Evolutionary conservation across 1,140 invertebrate species (phyloP).

Genomic region (Heterodera carotae): DNA sequence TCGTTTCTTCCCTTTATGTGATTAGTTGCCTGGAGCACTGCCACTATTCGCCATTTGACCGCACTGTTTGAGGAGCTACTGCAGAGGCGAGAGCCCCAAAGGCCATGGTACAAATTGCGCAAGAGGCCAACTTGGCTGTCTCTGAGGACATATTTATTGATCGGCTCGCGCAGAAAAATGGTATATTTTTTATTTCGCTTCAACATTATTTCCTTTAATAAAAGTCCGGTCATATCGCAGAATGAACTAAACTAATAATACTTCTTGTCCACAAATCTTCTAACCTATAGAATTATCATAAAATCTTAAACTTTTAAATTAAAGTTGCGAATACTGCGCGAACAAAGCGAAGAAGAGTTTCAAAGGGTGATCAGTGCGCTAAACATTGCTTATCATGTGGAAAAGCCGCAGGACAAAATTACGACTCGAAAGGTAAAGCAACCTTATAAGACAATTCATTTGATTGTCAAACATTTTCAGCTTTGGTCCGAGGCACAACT

Average conservation of each 20-base stretch:
- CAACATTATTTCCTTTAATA: not conserved
- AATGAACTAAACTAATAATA: too few species aligned
- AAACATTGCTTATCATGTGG: conserved; percentile 62
- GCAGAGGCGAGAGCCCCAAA: conserved; percentile 21
- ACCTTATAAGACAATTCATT: not conserved
- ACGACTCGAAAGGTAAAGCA: not conserved
- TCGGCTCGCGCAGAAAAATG: conserved; percentile 55
- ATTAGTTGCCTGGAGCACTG: conserved; percentile 63
- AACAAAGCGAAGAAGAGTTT: conserved; percentile 56
- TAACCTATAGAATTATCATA: too few species aligned
- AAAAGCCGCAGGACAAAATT: conserved; percentile 22
- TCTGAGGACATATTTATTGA: conserved; percentile 50
- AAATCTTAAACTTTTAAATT: not conserved
- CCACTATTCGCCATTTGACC: conserved; percentile 63
- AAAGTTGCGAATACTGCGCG: conserved; percentile 42
- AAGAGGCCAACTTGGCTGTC: conserved; percentile 60
- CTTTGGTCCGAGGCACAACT: conserved; percentile 60
- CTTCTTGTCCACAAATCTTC: too few species aligned
- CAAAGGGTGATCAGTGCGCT: conserved; percentile 52
- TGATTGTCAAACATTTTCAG: conserved; percentile 37
- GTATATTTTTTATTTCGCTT: conserved; percentile 32
- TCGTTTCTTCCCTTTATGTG: conserved; percentile 13
- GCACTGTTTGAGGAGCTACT: conserved; percentile 55
- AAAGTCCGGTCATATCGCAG: not conserved
- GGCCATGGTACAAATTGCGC: not conserved